Evolutionary conservation across 2,888 invertebrate species (phyloP).

Genomic region (Linnaemya vulpina): DNA sequence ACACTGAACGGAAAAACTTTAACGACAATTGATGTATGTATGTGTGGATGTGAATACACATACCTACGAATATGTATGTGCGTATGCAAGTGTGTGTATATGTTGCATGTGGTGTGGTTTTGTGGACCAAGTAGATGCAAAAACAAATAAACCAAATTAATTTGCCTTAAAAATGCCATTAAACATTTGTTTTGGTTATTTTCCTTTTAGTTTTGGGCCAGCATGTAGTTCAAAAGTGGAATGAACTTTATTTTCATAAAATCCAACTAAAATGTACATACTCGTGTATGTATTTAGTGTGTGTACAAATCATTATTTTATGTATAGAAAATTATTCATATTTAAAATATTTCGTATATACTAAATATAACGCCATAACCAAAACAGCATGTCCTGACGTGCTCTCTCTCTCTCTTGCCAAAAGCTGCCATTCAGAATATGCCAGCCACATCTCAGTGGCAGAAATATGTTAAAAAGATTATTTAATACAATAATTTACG

Average conservation of each 20-base stretch:
- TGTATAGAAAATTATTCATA: no score
- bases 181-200: conserved; percentile 26
- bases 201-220: conserved; percentile 28
- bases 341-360: no score
- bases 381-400: no score
- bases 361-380: no score
- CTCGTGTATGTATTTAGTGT: no score
- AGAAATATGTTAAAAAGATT: no score
- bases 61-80: neutral
- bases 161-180: conserved; percentile 26
- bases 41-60: neutral
- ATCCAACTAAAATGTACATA: conserved; percentile 34
- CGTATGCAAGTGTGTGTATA: neutral
- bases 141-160: neutral
- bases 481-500: no score
- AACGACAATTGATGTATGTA: conserved; percentile 21
- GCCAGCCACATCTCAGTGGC: no score
- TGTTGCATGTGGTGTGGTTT: neutral
- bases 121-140: neutral
- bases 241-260: conserved; percentile 64
- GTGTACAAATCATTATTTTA: no score
- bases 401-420: no score
- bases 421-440: no score
- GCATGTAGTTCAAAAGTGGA: conserved; percentile 67
- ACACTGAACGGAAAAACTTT: conserved; percentile 47